A percentile compares a stretch with the other conserved stretches of the same genome.
These are phyloP conservation scores for Monodelphis domestica DNA, from an alignment of 2,797 vertebrate species.

Conservation along the genomic window DNA sequence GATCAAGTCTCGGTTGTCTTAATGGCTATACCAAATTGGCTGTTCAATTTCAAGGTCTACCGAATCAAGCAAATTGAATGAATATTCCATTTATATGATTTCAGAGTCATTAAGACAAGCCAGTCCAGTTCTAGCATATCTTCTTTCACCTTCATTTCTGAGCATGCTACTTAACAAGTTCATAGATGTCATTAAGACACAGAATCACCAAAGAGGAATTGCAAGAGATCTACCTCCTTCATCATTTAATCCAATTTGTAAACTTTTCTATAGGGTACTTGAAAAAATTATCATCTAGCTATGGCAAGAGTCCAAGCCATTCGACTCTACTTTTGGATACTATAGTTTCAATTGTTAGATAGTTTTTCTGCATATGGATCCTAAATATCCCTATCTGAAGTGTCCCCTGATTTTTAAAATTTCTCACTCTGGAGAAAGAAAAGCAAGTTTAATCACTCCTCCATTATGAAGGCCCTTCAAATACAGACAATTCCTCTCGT, in stretches of 20 bases:
- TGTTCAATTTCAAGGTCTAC: slow-evolving; percentile 44
- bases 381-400: background rate
- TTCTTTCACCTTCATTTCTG: background rate
- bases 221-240: background rate
- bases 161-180: background rate
- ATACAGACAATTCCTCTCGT: background rate
- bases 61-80: background rate
- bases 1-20: slow-evolving; percentile 22
- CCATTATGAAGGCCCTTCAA: background rate
- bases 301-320: background rate
- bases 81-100: background rate
- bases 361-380: too few relatives aligned
- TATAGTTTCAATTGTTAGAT: background rate
- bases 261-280: background rate
- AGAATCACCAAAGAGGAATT: background rate
- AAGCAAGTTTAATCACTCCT: background rate
- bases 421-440: background rate
- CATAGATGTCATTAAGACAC: background rate
- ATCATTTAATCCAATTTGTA: background rate
- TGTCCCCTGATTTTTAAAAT: background rate
- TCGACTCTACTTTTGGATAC: background rate
- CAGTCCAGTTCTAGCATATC: background rate
- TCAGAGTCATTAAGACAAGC: background rate
- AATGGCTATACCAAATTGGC: slow-evolving; percentile 40
- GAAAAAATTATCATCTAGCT: background rate